A percentile compares a stretch with the other conserved stretches of the same genome.
Conservation (phyloP, 2,113 vertebrate genomes). For the Marmota monax region DNA sequence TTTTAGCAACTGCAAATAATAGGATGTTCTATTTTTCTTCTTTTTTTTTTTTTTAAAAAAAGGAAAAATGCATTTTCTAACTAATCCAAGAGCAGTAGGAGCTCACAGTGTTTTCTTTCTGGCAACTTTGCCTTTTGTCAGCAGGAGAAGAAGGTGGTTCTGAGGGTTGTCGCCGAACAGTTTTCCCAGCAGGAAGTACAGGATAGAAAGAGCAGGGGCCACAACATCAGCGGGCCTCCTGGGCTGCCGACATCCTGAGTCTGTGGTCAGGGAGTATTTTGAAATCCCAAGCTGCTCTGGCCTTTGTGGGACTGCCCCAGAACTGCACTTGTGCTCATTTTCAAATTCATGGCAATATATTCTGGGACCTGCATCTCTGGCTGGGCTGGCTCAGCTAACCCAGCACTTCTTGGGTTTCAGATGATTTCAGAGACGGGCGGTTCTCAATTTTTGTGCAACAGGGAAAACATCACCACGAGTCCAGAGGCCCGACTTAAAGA, state of each 20-base stretch:
- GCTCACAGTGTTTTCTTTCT: conserved; percentile 64
- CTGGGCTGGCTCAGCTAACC: background rate
- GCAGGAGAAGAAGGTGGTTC: conserved; percentile 27
- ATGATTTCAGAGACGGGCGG: background rate
- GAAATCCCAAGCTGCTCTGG: background rate
- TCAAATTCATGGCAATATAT: background rate
- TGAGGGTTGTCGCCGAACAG: background rate
- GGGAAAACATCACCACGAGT: background rate
- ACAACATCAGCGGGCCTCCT: conserved; percentile 19
- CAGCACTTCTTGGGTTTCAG: background rate
- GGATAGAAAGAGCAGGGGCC: background rate
- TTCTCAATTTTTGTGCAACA: background rate
- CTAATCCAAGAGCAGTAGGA: conserved; percentile 66
- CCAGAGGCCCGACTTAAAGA: background rate
- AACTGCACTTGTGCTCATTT: background rate
- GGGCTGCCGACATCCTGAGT: background rate
- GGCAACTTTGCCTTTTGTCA: conserved; percentile 57
- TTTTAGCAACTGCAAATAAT: conserved; percentile 54
- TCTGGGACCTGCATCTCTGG: background rate
- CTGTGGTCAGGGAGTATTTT: background rate
- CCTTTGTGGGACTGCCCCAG: background rate
- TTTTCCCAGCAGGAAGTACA: conserved; percentile 32
- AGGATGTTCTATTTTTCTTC: conserved; percentile 63
- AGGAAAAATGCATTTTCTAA: conserved; percentile 68
- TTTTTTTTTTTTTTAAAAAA: conserved; percentile 44